A percentile compares a stretch with the other conserved stretches of the same genome.
Evolutionary conservation across 2,797 vertebrate species (phyloP).

Genomic region (Gallinago nigripennis): DNA sequence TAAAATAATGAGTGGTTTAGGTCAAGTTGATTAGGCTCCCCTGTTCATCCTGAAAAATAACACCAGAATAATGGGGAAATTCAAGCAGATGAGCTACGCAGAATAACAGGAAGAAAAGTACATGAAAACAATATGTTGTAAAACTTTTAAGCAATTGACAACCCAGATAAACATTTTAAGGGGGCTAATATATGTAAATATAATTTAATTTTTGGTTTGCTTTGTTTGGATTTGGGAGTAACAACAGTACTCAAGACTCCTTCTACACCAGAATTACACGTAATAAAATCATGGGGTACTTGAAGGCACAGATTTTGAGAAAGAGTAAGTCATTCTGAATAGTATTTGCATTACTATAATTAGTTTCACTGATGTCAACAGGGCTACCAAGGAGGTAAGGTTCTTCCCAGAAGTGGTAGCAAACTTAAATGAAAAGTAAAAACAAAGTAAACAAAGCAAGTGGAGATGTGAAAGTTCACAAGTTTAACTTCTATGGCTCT

Average conservation of each 20-base stretch:
- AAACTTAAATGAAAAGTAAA: neutral
- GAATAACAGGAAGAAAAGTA: neutral
- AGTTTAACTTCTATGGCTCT: neutral
- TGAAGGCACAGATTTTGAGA: neutral
- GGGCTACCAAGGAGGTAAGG: neutral
- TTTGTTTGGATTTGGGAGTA: neutral
- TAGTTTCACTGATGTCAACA: neutral
- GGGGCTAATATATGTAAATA: neutral
- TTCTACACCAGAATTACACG: neutral
- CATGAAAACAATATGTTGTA: neutral
- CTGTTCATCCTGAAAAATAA: neutral
- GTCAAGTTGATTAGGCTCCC: neutral
- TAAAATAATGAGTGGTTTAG: neutral
- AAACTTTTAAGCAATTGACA: neutral
- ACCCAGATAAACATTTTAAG: neutral
- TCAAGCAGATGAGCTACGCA: neutral
- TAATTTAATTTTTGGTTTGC: accelerated
- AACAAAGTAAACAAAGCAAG: neutral
- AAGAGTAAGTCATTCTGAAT: neutral
- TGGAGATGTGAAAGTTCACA: neutral
- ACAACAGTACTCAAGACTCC: neutral
- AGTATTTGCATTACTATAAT: neutral
- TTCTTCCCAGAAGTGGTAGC: neutral
- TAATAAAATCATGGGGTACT: neutral
- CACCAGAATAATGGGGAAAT: neutral